Evolutionary conservation across 2,888 invertebrate genomes (phyloP).

Genomic region (Synanthedon vespiformis): DNA sequence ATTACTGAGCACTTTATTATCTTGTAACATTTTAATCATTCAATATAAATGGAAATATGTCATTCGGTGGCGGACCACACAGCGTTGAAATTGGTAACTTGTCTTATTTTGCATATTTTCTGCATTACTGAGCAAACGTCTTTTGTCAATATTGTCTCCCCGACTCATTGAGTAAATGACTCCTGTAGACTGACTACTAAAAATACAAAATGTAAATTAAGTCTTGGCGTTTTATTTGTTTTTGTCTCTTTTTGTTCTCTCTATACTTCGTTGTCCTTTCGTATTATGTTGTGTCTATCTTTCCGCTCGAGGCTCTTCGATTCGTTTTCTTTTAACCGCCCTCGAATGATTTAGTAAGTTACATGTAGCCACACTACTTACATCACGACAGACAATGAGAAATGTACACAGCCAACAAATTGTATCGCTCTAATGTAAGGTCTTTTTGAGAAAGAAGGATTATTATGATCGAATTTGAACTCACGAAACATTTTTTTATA

Average conservation of each 20-base stretch:
- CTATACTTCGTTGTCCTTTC: neutral
- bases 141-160: constrained; percentile 61
- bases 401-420: too few species aligned
- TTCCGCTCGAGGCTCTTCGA: neutral
- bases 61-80: constrained; percentile 43
- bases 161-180: constrained; percentile 47
- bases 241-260: neutral
- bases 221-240: neutral
- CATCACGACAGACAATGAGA: neutral
- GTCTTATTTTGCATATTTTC: constrained; percentile 58
- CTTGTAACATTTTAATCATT: constrained; percentile 19
- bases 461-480: too few species aligned
- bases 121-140: constrained; percentile 51
- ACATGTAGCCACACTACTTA: neutral
- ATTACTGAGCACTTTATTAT: constrained; percentile 14
- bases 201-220: constrained; percentile 22
- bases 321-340: neutral
- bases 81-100: constrained; percentile 36
- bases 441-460: too few species aligned
- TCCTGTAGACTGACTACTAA: constrained; percentile 23
- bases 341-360: neutral
- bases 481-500: too few species aligned
- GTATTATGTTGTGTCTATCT: neutral
- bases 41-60: constrained; percentile 31
- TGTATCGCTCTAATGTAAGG: too few species aligned